These are phyloP conservation scores for Berghia stephanieae DNA, from an alignment of 1,140 invertebrate species.

Conservation along the genomic window DNA sequence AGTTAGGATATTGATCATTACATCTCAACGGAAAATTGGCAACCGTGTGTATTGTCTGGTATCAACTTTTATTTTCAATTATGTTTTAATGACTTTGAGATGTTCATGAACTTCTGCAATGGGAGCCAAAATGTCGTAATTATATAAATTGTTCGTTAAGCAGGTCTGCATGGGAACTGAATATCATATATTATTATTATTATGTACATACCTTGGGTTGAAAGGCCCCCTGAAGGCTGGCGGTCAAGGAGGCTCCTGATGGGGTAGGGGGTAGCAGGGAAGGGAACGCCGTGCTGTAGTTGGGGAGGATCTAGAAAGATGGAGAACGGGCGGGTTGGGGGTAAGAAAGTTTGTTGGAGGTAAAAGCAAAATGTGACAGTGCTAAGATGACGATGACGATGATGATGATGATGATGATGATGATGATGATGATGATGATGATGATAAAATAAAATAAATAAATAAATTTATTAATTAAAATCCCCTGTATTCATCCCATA, in stretches of 20 bases:
- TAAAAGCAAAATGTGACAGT: too few relatives aligned
- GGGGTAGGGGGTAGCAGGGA: constrained; percentile 80
- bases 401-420: background rate
- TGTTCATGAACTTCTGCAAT: too few relatives aligned
- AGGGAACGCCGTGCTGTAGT: constrained; percentile 76
- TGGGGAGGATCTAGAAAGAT: constrained; percentile 48
- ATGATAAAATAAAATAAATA: background rate
- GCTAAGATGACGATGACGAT: constrained; percentile 19
- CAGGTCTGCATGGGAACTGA: too few relatives aligned
- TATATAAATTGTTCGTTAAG: too few relatives aligned
- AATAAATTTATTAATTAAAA: background rate
- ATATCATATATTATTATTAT: too few relatives aligned
- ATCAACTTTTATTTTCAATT: background rate
- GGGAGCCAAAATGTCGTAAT: too few relatives aligned
- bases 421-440: background rate
- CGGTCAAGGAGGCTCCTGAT: constrained; percentile 77
- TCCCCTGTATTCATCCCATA: too few relatives aligned
- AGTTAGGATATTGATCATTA: too few relatives aligned
- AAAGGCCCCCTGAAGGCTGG: constrained; percentile 83
- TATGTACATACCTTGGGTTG: constrained; percentile 88
- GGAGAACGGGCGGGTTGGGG: too few relatives aligned
- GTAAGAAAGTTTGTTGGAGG: too few relatives aligned
- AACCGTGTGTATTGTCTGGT: background rate
- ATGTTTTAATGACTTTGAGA: background rate
- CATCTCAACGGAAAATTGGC: too few relatives aligned